Conservation (phyloP, 2,797 vertebrate genomes). For the Epinephelus awoara region DNA sequence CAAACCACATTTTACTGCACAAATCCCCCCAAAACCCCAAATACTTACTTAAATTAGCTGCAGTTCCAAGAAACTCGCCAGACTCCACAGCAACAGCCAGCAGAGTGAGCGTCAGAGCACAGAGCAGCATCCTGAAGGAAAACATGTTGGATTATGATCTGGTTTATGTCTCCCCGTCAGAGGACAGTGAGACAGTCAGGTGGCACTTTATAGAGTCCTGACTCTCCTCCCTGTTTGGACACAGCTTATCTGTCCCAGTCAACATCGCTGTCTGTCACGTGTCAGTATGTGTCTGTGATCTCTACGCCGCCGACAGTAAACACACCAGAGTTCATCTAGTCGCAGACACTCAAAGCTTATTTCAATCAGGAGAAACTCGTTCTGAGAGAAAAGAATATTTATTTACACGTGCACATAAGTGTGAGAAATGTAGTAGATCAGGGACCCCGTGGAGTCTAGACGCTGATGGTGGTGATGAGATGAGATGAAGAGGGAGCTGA, state of each 20-base stretch:
- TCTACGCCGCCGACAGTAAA: not conserved
- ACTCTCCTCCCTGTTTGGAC: conserved; percentile 4
- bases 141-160: conserved; percentile 31
- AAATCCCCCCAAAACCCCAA: not conserved
- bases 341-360: not conserved
- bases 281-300: no score
- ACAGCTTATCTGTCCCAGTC: no score
- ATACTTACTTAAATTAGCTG: not conserved
- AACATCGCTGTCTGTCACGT: no score
- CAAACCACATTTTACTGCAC: not conserved
- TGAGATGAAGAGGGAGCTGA: no score
- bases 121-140: conserved; percentile 25
- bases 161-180: not conserved
- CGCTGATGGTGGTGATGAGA: no score
- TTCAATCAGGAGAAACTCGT: no score
- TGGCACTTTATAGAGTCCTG: conserved; percentile 12
- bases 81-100: conserved; percentile 37
- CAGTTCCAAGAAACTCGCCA: not conserved
- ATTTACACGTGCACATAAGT: no score
- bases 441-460: no score
- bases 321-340: not conserved
- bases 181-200: not conserved
- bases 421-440: no score
- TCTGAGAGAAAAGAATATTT: no score
- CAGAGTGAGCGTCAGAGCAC: conserved; percentile 33